phyloP scores from a whole-genome alignment of 2,113 vertebrate species.

The Engystomops pustulosus region DNA sequence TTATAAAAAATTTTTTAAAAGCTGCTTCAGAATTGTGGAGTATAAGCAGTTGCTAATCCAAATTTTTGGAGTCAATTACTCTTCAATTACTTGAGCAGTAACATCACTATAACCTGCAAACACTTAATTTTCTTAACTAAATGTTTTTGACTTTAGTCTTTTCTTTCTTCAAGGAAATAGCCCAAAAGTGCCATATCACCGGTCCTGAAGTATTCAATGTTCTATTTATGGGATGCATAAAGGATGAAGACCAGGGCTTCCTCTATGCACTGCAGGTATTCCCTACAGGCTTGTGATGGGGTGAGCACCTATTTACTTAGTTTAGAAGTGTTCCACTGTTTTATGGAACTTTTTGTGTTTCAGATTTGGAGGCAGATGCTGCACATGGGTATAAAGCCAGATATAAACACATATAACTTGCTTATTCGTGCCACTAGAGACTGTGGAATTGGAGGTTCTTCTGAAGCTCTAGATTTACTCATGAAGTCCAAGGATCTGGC shows the following conservation, averaged over 20 bases:
- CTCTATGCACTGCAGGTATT: constrained; percentile 85
- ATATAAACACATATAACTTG: constrained; percentile 83
- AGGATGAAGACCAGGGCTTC: constrained; percentile 85
- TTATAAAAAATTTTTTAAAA: no score
- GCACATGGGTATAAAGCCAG: constrained; percentile 77
- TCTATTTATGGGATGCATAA: constrained; percentile 90
- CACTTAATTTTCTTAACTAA: no score
- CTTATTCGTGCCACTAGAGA: constrained; percentile 84
- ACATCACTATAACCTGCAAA: no score
- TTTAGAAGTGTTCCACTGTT: neutral
- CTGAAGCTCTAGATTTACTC: constrained; percentile 75
- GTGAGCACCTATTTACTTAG: neutral
- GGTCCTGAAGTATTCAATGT: constrained; percentile 90
- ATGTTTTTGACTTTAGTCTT: neutral
- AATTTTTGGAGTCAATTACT: no score
- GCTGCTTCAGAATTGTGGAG: no score
- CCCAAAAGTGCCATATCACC: constrained; percentile 79
- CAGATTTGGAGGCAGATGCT: constrained; percentile 94
- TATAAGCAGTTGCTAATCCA: no score
- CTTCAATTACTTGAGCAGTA: no score
- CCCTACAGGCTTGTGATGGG: neutral
- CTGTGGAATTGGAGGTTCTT: constrained; percentile 81
- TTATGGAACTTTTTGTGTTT: neutral
- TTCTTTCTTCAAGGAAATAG: constrained; percentile 81
- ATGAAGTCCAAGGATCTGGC: constrained; percentile 57